phyloP scores from a whole-genome alignment of 2,888 invertebrate species.

The Drosophila melanosoma region DNA sequence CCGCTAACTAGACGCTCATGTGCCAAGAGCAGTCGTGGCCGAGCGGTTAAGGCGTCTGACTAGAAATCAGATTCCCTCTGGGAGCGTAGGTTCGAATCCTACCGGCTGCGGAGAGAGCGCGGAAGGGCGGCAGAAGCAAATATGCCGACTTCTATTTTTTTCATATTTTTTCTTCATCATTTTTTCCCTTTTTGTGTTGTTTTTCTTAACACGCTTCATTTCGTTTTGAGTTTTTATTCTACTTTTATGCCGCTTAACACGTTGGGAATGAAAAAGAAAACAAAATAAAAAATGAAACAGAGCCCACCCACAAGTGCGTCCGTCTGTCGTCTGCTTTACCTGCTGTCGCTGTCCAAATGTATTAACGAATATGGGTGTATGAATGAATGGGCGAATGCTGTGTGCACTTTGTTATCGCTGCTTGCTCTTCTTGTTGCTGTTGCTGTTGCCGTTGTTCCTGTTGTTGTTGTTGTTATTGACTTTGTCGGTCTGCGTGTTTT shows the following conservation, averaged over 20 bases:
- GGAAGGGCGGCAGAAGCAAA: not conserved
- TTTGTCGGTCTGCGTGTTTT: conserved; percentile 64
- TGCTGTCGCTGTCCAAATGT: conserved; percentile 51
- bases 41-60: conserved; percentile 84
- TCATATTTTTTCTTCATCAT: conserved; percentile 9
- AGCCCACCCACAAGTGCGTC: conserved; percentile 76
- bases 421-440: conserved; percentile 15
- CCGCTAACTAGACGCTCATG: conserved; percentile 47
- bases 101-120: conserved; percentile 51
- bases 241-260: conserved; percentile 44
- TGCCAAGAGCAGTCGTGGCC: conserved; percentile 81
- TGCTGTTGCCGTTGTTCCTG: conserved; percentile 1
- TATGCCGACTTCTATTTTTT: conserved; percentile 21
- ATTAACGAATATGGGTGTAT: conserved; percentile 50
- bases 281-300: conserved; percentile 21
- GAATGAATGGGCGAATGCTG: conserved; percentile 73
- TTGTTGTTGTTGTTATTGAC: conserved; percentile 40
- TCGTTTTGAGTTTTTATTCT: conserved; percentile 42
- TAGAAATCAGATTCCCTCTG: conserved; percentile 84
- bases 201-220: conserved; percentile 47
- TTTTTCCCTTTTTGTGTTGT: conserved; percentile 2
- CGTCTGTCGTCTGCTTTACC: conserved; percentile 57
- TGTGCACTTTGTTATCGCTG: conserved; percentile 59
- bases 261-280: conserved; percentile 13
- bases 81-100: conserved; percentile 84